Evolutionary conservation across 2,888 invertebrate species (phyloP), one percentile per base, ranked within the genome.

Genomic region (Lasiommata megera): DNA sequence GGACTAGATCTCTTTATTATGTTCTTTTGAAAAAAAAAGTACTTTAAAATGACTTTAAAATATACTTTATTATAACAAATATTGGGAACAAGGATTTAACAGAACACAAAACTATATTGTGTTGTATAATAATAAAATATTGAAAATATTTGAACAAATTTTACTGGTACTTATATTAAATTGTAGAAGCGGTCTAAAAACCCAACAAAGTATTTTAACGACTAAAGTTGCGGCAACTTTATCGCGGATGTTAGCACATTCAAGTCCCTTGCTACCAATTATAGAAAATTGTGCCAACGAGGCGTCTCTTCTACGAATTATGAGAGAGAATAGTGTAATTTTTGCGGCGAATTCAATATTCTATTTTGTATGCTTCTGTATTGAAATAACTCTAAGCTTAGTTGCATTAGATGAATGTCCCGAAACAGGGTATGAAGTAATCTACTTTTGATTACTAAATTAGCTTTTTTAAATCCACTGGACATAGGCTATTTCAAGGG

Each of bases 201-300:
- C 40, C 40, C 43, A 50, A 56, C 56, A 56, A 56, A 56, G 56
- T 56, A 50, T 56, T 44, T 50, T 50, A 50, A 56, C 50, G 50
- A 44, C 43, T 9, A 56, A 56, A 56, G 40, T 56, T 56, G 31
- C 17, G n/a, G 31, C 41, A 41, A 52, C 52, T 52, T 52, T 52
- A 43, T 18, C 52, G 18, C 41, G 52, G 41, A 52, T 52, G 52
- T 52, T 43, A 43, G 52, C 52, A 43, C 52, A 41, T 43, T 41
- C 41, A 41, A 40, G 38, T 51, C 51, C 51, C 51, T 29, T 17
- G 51, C 23, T 51, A 40, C 51, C 51, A 51, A 51, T 51, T 51
- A 51, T 40, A 40, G 28, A 51, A 51, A 51, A 51, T 38, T 51
- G 50, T 38, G 50, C 50, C 50, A 51, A 51, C 50, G 38, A 51